These are phyloP conservation scores for Aleiodes sp. DNA, from an alignment of 1,140 invertebrate genomes.

Conservation along the genomic window DNA sequence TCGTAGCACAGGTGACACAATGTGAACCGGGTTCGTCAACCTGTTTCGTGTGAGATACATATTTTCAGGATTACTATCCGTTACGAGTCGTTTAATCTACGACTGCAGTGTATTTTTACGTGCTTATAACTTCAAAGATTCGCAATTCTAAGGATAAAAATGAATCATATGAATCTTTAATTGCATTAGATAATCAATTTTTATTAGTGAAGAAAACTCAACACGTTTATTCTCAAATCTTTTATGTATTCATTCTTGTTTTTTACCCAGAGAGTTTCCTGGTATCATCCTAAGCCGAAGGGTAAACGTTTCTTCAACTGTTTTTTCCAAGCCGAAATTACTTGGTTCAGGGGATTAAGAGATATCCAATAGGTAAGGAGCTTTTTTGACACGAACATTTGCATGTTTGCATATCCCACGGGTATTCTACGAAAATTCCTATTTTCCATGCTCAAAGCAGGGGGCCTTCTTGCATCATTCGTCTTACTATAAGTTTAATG, in stretches of 20 bases:
- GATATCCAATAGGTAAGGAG: neutral
- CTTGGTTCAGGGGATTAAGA: neutral
- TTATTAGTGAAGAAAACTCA: too few species aligned
- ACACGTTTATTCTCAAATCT: too few species aligned
- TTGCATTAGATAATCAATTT: too few species aligned
- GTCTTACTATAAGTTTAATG: too few species aligned
- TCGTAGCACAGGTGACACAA: conserved; percentile 30
- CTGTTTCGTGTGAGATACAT: conserved; percentile 8
- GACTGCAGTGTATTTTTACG: too few species aligned
- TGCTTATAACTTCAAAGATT: too few species aligned
- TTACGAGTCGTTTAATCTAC: neutral
- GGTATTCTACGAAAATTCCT: too few species aligned
- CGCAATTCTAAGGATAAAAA: too few species aligned
- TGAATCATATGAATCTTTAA: too few species aligned
- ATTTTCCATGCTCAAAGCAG: too few species aligned
- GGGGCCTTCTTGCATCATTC: too few species aligned
- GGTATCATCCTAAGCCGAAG: neutral
- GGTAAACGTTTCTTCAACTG: neutral
- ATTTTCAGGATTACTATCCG: neutral
- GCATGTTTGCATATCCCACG: neutral
- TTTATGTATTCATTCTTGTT: too few species aligned
- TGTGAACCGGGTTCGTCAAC: conserved; percentile 24
- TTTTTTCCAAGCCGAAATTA: neutral
- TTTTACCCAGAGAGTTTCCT: neutral
- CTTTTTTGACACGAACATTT: neutral